A percentile compares a stretch with the other conserved stretches of the same genome.
Conservation (phyloP, 2,888 invertebrate species). For the Malacosoma neustria region DNA sequence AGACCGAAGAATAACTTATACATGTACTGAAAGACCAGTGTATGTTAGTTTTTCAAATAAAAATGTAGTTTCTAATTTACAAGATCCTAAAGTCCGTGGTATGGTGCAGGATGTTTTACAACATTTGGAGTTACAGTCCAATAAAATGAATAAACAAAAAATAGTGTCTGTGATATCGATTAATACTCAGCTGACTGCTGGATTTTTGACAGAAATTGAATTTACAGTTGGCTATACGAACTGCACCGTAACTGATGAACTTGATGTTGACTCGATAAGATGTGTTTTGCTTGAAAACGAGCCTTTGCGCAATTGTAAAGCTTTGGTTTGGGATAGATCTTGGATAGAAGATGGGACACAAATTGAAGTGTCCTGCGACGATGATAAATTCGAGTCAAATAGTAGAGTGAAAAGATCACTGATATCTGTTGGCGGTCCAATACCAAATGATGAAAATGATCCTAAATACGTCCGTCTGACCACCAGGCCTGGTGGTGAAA, state of each 20-base stretch:
- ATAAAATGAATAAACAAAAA: slow-evolving; percentile 38
- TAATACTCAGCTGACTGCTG: slow-evolving; percentile 67
- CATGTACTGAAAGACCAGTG: slow-evolving; percentile 33
- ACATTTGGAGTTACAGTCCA: slow-evolving; percentile 46
- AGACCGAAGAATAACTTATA: slow-evolving; percentile 34
- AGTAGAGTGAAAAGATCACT: slow-evolving; percentile 18
- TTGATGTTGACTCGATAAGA: slow-evolving; percentile 18
- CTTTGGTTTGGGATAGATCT: slow-evolving; percentile 70
- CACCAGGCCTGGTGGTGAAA: slow-evolving; percentile 40
- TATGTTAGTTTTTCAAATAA: slow-evolving; percentile 29
- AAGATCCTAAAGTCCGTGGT: slow-evolving; percentile 33
- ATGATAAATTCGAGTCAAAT: slow-evolving; percentile 12
- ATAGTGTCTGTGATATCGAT: slow-evolving; percentile 55
- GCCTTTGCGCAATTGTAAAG: slow-evolving; percentile 35
- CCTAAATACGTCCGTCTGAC: slow-evolving; percentile 26
- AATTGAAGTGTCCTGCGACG: slow-evolving; percentile 41
- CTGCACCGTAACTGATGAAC: slow-evolving; percentile 38
- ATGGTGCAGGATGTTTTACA: slow-evolving; percentile 47
- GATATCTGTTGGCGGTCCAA: slow-evolving; percentile 12
- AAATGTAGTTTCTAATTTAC: slow-evolving; percentile 17
- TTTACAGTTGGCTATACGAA: slow-evolving; percentile 73
- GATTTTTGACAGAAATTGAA: slow-evolving; percentile 71
- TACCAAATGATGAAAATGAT: slow-evolving; percentile 15
- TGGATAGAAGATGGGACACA: slow-evolving; percentile 69
- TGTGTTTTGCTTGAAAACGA: slow-evolving; percentile 38